These are phyloP conservation scores for Saimiri boliviensis DNA, from an alignment of 2,113 vertebrate genomes.

Conservation along the genomic window DNA sequence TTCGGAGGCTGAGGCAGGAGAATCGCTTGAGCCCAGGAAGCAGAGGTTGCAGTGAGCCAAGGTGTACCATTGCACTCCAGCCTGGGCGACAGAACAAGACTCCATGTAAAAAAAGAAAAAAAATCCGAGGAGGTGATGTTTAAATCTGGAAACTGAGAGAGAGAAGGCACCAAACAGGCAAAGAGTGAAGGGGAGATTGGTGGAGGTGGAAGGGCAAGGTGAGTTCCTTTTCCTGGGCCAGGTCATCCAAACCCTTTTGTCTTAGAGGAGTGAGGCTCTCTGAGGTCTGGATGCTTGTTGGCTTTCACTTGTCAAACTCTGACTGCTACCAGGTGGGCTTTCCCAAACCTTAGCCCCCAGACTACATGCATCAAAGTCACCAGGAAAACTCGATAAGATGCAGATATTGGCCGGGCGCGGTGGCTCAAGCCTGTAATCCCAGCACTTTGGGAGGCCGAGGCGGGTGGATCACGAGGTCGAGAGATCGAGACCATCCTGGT, in stretches of 20 bases:
- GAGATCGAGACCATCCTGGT: too few relatives aligned
- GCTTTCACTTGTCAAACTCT: not conserved
- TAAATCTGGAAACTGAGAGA: not conserved
- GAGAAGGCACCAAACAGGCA: not conserved
- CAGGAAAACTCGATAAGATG: not conserved
- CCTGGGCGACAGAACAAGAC: too few relatives aligned
- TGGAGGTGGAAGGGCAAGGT: not conserved
- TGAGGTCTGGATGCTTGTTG: not conserved
- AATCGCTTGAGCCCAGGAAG: too few relatives aligned
- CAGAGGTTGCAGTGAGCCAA: too few relatives aligned
- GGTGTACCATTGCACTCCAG: too few relatives aligned
- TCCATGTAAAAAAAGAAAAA: too few relatives aligned
- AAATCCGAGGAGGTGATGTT: not conserved
- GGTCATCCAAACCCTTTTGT: not conserved
- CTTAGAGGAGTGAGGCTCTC: not conserved
- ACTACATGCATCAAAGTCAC: not conserved
- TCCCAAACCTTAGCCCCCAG: not conserved
- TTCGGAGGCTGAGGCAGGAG: too few relatives aligned
- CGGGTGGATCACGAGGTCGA: too few relatives aligned
- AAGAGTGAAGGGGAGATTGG: too few relatives aligned
- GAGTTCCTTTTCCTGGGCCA: not conserved
- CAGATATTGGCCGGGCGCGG: too few relatives aligned
- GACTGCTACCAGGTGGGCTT: not conserved
- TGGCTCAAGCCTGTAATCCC: too few relatives aligned
- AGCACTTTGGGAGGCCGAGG: too few relatives aligned